These are phyloP conservation scores for Lophotriccus pileatus DNA, from an alignment of 2,797 vertebrate genomes.

Conservation along the genomic window DNA sequence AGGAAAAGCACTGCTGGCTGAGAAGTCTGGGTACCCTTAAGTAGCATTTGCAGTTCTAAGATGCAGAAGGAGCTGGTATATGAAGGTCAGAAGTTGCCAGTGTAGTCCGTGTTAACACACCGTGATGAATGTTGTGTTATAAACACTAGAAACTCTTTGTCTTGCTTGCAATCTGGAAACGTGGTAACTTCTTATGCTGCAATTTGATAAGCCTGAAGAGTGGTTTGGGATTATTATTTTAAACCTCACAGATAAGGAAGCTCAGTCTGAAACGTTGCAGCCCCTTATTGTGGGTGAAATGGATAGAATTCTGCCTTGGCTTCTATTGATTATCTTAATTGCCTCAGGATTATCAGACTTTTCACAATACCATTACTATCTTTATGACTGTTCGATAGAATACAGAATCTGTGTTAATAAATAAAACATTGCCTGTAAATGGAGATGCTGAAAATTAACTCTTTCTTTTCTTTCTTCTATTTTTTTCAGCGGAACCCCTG, in stretches of 20 bases:
- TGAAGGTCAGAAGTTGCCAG: background rate
- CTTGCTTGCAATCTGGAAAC: background rate
- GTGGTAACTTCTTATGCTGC: background rate
- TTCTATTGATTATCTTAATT: background rate
- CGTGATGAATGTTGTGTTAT: background rate
- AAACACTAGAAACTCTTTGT: background rate
- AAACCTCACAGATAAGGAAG: background rate
- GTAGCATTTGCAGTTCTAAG: background rate
- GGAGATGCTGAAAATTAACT: slow-evolving; percentile 8
- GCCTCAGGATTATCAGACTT: background rate
- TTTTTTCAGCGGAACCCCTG: slow-evolving; percentile 88
- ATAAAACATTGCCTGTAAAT: background rate
- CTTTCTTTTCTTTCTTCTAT: background rate
- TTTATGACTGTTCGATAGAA: background rate
- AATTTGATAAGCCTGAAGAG: background rate
- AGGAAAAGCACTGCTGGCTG: background rate
- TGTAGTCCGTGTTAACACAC: background rate
- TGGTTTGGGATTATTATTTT: background rate
- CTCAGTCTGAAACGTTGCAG: background rate
- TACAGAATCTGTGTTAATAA: background rate
- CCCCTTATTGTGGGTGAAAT: background rate
- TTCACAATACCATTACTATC: background rate
- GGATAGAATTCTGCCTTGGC: background rate
- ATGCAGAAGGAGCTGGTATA: background rate
- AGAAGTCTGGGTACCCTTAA: background rate